These are phyloP conservation scores for Pachypanchax playfairii DNA, from an alignment of 2,113 vertebrate species.

Conservation along the genomic window DNA sequence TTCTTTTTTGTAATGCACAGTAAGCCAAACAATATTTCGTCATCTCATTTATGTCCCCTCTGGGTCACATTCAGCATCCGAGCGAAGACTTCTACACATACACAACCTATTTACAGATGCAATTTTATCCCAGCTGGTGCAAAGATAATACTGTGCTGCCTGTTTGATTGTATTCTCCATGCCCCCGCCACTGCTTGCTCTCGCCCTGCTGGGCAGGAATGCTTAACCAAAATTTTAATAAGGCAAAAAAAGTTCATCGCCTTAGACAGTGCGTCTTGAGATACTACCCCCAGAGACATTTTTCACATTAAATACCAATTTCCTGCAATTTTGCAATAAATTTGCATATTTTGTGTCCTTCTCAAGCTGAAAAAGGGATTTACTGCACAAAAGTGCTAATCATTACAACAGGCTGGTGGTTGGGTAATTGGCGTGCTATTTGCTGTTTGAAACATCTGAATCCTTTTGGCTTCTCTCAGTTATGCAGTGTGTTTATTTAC, in stretches of 20 bases:
- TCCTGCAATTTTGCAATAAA: constrained; percentile 41
- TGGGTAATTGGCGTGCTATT: constrained; percentile 28
- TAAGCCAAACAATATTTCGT: constrained; percentile 54
- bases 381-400: constrained; percentile 36
- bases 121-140: constrained; percentile 48
- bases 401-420: constrained; percentile 20
- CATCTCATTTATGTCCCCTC: constrained; percentile 59
- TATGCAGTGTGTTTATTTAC: constrained; percentile 5
- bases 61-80: constrained; percentile 53
- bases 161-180: constrained; percentile 49
- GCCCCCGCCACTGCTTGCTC: constrained; percentile 17
- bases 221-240: constrained; percentile 56
- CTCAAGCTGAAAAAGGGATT: constrained; percentile 29
- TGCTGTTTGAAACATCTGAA: constrained; percentile 19
- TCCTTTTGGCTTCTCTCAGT: constrained; percentile 13
- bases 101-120: constrained; percentile 59
- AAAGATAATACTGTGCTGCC: constrained; percentile 50
- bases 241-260: constrained; percentile 51
- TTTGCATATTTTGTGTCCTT: constrained; percentile 48
- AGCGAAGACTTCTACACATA: constrained; percentile 41
- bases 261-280: constrained; percentile 24
- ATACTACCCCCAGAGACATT: constrained; percentile 33
- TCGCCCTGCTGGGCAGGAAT: constrained; percentile 25
- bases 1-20: constrained; percentile 18
- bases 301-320: constrained; percentile 58